Evolutionary conservation across 2,888 invertebrate species (phyloP).

Genomic region (Drosophila meridiana): DNA sequence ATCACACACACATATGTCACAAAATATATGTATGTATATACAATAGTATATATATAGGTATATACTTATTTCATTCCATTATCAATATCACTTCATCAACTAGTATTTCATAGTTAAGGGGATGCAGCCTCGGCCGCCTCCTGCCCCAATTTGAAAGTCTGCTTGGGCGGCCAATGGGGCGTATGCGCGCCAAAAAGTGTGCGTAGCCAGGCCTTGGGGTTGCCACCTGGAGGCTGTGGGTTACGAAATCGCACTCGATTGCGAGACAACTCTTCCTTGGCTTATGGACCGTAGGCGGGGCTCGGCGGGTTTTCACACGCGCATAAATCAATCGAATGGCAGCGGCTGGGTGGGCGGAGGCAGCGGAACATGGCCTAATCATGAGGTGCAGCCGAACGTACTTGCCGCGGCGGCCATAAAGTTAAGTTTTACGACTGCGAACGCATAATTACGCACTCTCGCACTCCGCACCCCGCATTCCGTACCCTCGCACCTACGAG

Average conservation of each 20-base stretch:
- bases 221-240: conserved; percentile 35
- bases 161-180: conserved; percentile 47
- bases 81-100: background rate
- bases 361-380: conserved; percentile 19
- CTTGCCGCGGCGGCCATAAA: conserved; percentile 61
- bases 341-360: background rate
- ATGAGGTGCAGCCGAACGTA: conserved; percentile 40
- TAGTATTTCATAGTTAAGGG: background rate
- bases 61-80: background rate
- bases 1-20: too few relatives aligned
- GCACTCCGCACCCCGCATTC: conserved; percentile 58
- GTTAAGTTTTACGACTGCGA: conserved; percentile 75
- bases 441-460: conserved; percentile 72
- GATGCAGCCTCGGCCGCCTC: background rate
- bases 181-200: conserved; percentile 64
- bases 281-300: conserved; percentile 36
- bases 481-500: conserved; percentile 66
- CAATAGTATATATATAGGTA: background rate
- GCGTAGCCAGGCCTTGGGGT: conserved; percentile 14
- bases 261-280: conserved; percentile 19
- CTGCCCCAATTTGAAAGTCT: background rate
- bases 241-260: conserved; percentile 51
- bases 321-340: conserved; percentile 71
- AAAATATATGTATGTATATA: background rate
- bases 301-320: conserved; percentile 63